Evolutionary conservation across 2,888 invertebrate genomes (phyloP).

Genomic region (Drosophila melanocephala): DNA sequence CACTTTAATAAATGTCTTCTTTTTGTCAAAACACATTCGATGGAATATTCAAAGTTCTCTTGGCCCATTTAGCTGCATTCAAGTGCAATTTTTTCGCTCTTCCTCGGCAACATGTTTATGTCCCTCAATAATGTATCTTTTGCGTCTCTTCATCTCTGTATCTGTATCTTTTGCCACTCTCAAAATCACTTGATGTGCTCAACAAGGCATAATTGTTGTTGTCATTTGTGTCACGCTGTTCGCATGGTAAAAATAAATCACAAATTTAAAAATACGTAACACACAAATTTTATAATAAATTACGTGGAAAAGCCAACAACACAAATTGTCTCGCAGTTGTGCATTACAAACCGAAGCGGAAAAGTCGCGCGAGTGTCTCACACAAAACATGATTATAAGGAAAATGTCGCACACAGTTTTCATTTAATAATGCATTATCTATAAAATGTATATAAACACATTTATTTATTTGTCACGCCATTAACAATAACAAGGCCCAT

Average conservation of each 20-base stretch:
- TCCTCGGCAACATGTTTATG: not conserved
- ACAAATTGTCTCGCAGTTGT: constrained; percentile 29
- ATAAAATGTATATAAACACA: not conserved
- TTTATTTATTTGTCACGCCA: constrained; percentile 37
- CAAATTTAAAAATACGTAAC: constrained; percentile 69
- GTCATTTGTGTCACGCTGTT: constrained; percentile 55
- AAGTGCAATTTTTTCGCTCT: not conserved
- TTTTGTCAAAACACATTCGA: too few relatives aligned
- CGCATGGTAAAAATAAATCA: constrained; percentile 76
- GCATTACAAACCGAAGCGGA: constrained; percentile 37
- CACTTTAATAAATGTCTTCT: not conserved
- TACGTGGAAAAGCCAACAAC: constrained; percentile 29
- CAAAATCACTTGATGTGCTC: constrained; percentile 26
- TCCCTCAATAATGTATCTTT: constrained; percentile 5
- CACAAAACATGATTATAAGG: constrained; percentile 16
- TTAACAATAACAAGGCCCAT: constrained; percentile 32
- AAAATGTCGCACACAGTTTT: constrained; percentile 12
- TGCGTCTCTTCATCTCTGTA: not conserved
- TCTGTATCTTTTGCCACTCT: constrained; percentile 3
- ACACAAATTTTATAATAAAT: constrained; percentile 67
- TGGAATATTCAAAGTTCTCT: not conserved
- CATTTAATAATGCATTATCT: constrained; percentile 31
- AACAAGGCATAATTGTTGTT: constrained; percentile 32
- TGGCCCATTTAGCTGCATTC: not conserved
- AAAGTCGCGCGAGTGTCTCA: constrained; percentile 14